Base-by-base conservation (phyloP, 2,797 vertebrate species). In the Masticophis lateralis region DNA sequence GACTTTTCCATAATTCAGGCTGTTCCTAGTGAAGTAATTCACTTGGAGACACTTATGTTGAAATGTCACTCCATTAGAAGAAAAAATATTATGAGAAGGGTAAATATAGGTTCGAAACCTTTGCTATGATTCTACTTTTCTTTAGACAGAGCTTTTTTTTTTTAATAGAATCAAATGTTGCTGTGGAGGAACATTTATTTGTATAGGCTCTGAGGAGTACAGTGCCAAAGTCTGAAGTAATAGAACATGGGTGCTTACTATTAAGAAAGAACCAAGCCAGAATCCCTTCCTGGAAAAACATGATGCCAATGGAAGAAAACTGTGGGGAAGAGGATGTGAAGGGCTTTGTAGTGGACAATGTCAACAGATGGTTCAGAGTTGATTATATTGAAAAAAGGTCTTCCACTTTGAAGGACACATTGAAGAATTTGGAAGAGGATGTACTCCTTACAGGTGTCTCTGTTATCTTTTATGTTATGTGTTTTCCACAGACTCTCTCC, bases 301-400 rank as follows among this genome's bases (percentile, higher is more conserved):
- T 16, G 25, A 11, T 12, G 16, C 32, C 22, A 8, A 20, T 32
- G 51, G 43, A 63, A 86, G 12, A 27, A 86, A 53, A 10, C 16
- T 11, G 28, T n/a, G 16, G 55, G 22, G 74, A 88, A 83, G 43
- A 28, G 22, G 57, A n/a, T 86, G 27, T 86, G 51, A 18, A 83
- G 74, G 74, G 37, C 74, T 83, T 43, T 47, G 14, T 60, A 55
- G 25, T 32, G 2, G 60, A 20, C 20, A 25, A 47, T 63, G 96
- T 98, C 98, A 98, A 98, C 0, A 97, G 98, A 25, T 87, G 86
- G 8, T 37, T 88, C 28, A 12, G 89, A 14, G 63, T 22, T 11
- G 86, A 87, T 28, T 32, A 25, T 43, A 13, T 98, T 98, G 37
- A 37, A 66, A 28, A 25, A 27, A 1, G 10, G 32, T 28, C 16